Evolutionary conservation across 2,797 vertebrate species (phyloP), one percentile per base, ranked within the genome.

Genomic region (Mus spretus): DNA sequence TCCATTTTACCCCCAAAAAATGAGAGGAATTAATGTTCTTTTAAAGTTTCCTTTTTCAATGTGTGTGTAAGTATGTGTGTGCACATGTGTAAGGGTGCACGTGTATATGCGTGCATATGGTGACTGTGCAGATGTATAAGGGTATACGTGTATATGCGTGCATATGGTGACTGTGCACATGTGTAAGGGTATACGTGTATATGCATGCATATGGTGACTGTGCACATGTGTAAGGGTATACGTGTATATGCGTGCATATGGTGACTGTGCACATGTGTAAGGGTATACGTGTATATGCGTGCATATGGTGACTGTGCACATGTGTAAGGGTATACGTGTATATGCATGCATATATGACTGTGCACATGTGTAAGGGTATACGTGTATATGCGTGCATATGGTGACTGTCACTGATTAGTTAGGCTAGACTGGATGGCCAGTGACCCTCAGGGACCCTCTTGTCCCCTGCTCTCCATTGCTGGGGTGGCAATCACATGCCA

Each of bases 21-120:
- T 14, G 12, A 40, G n/a, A 93, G 88, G 61, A 77, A 57, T 82
- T 12, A 82, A 22, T 40, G 57, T 78, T 95, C 40, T 40, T 79
- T 81, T 47, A 87, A 91, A 97, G 92, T 59, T 72, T 53, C 20
- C 17, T 61, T 89, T 88, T 77, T 74, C 53, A 88, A 59, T 40
- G 26, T 44, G n/a, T 40, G 24, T 53, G 20, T 20, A 87, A 34
- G 72, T 47, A 20, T 72, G 5, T 87, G 53, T 74, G 67, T 55
- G n/a, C 15, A 72, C 12, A 40, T 10, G n/a, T 86, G 22, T 67
- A n/a, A 53, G 31, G 31, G 47, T 47, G 5, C 47, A 19, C 3
- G 20, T 20, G n/a, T 88, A 6, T 59, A 44, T 75, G 34, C 10
- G 28, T 28, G 22, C 20, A 22, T 2, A 12, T 12, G 24, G 26